Evolutionary conservation across 2,888 invertebrate species (phyloP).

Genomic region (Cantharis lateralis): DNA sequence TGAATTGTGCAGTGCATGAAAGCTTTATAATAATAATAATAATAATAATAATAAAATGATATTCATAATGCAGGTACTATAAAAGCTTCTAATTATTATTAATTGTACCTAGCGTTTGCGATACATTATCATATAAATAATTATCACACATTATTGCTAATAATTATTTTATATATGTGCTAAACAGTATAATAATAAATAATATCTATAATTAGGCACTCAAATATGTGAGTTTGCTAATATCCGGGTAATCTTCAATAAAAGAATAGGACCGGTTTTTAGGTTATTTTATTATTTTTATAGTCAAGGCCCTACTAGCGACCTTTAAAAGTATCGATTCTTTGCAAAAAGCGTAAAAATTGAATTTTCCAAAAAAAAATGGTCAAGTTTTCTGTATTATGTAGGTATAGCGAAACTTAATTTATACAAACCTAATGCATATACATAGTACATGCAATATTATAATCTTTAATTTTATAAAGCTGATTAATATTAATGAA

Average conservation of each 20-base stretch:
- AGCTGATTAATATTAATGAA: not conserved
- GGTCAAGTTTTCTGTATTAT: not conserved
- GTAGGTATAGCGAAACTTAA: not conserved
- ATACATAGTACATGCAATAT: not conserved
- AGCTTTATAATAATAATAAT: not conserved
- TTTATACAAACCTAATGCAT: not conserved
- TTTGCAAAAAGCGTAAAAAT: not conserved
- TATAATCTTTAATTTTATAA: not conserved
- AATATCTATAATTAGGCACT: not conserved
- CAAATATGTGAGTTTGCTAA: not conserved
- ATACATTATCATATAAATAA: not conserved
- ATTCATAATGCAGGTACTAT: not conserved
- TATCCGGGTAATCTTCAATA: not conserved
- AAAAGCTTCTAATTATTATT: too few relatives aligned
- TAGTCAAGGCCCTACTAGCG: slow-evolving; percentile 10
- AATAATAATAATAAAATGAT: not conserved
- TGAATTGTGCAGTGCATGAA: not conserved
- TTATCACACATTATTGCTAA: not conserved
- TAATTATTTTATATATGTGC: too few relatives aligned
- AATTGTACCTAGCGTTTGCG: not conserved
- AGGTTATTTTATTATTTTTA: not conserved
- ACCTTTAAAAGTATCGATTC: slow-evolving; percentile 5
- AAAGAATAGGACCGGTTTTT: slow-evolving; percentile 1
- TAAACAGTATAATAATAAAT: not conserved
- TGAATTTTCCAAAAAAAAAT: not conserved